Conservation (phyloP, 2,888 invertebrate species). For the Coelopa pilipes region DNA sequence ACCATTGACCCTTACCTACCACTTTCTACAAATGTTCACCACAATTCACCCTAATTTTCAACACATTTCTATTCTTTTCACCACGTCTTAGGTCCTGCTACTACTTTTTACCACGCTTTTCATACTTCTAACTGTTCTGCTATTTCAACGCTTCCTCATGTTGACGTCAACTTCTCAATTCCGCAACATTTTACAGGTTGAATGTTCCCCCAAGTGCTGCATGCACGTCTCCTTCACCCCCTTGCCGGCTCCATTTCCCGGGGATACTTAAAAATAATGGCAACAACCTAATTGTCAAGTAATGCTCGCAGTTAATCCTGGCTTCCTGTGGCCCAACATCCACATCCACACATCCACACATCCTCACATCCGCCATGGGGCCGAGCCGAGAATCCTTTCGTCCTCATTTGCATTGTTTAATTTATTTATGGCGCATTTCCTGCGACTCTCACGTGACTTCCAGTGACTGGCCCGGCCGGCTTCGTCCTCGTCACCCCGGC, state of each 20-base stretch:
- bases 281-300: conserved; percentile 35
- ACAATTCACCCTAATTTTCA: too few species aligned
- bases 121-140: too few species aligned
- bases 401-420: conserved; percentile 37
- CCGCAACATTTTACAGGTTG: too few species aligned
- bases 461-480: not conserved
- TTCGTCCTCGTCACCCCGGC: not conserved
- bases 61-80: too few species aligned
- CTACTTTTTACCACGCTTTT: too few species aligned
- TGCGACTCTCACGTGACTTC: conserved; percentile 16
- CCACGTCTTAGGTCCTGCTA: too few species aligned
- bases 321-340: not conserved
- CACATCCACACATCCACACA: too few species aligned
- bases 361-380: not conserved
- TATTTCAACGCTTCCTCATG: not conserved
- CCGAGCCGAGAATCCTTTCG: conserved; percentile 8
- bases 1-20: too few species aligned
- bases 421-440: conserved; percentile 36
- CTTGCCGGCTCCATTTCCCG: not conserved
- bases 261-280: conserved; percentile 9
- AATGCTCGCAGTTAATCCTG: conserved; percentile 19
- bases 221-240: conserved; percentile 33
- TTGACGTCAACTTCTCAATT: too few species aligned
- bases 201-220: conserved; percentile 25
- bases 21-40: too few species aligned